Evolutionary conservation across 2,888 invertebrate species (phyloP).

Genomic region (Apomyelois bistriatella): DNA sequence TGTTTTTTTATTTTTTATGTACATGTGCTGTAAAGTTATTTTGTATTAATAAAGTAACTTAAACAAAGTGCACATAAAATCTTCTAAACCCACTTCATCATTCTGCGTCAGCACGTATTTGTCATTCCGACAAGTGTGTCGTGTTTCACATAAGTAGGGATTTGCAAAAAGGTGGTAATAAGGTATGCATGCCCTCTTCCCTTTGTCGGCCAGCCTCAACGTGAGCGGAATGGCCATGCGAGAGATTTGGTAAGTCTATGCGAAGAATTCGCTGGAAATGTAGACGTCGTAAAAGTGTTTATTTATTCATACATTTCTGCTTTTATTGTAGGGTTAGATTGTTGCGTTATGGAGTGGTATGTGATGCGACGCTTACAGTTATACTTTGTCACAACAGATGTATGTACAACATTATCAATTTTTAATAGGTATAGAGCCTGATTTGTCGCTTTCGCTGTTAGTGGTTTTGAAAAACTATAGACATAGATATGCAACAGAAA

Average conservation of each 20-base stretch:
- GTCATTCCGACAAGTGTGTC: constrained; percentile 63
- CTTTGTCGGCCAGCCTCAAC: constrained; percentile 78
- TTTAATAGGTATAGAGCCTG: too few species aligned
- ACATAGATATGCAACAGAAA: too few species aligned
- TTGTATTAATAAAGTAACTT: background rate
- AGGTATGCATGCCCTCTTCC: constrained; percentile 78
- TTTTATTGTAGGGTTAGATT: constrained; percentile 25
- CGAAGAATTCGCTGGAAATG: constrained; percentile 58
- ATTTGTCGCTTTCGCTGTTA: too few species aligned
- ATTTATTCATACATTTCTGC: constrained; percentile 50
- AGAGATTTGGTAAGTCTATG: constrained; percentile 61
- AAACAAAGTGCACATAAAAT: constrained; percentile 21
- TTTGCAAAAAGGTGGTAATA: constrained; percentile 77
- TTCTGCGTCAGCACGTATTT: constrained; percentile 53
- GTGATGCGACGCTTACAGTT: background rate
- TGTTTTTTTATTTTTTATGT: too few species aligned
- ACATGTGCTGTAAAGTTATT: too few species aligned
- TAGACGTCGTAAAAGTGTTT: constrained; percentile 56
- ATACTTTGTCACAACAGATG: background rate
- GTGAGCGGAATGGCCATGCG: constrained; percentile 57
- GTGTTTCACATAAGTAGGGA: constrained; percentile 74
- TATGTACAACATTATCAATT: too few species aligned
- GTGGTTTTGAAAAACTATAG: too few species aligned
- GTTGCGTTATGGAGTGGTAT: background rate
- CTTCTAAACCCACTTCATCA: constrained; percentile 31